phyloP scores from a whole-genome alignment of 2,797 vertebrate species.

The Acanthurus lineatus region DNA sequence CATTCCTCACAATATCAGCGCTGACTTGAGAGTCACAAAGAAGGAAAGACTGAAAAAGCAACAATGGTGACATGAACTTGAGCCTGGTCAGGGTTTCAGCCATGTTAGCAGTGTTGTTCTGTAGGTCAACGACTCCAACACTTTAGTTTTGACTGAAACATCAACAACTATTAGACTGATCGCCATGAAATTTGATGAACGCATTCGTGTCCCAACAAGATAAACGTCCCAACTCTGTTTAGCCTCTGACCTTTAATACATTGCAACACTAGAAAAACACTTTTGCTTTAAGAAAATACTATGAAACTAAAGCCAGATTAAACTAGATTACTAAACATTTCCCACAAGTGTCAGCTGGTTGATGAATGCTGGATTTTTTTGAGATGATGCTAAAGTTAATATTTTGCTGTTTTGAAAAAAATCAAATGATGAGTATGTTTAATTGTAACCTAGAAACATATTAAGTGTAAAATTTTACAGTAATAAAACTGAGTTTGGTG shows the following conservation, averaged over 20 bases:
- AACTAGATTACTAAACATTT: too few species aligned
- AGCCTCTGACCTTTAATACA: too few species aligned
- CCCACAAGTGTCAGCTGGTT: too few species aligned
- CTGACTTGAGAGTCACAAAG: too few species aligned
- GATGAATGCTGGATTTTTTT: too few species aligned
- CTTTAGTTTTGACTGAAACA: neutral
- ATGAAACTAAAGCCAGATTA: too few species aligned
- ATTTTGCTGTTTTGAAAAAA: too few species aligned
- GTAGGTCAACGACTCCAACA: neutral
- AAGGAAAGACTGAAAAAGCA: neutral
- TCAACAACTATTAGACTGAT: neutral
- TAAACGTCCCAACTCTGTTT: neutral
- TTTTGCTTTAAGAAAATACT: neutral
- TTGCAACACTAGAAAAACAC: too few species aligned
- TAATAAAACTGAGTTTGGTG: too few species aligned
- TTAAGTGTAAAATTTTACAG: neutral
- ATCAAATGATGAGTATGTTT: too few species aligned
- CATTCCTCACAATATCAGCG: neutral
- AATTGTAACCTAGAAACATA: neutral
- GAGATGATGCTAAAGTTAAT: too few species aligned
- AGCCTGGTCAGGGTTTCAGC: neutral
- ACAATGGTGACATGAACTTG: neutral
- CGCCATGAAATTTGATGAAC: neutral
- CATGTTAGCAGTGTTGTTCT: neutral
- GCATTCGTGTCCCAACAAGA: neutral